These are phyloP conservation scores for Physocephala rufipes DNA, from an alignment of 2,888 invertebrate genomes.

Conservation along the genomic window DNA sequence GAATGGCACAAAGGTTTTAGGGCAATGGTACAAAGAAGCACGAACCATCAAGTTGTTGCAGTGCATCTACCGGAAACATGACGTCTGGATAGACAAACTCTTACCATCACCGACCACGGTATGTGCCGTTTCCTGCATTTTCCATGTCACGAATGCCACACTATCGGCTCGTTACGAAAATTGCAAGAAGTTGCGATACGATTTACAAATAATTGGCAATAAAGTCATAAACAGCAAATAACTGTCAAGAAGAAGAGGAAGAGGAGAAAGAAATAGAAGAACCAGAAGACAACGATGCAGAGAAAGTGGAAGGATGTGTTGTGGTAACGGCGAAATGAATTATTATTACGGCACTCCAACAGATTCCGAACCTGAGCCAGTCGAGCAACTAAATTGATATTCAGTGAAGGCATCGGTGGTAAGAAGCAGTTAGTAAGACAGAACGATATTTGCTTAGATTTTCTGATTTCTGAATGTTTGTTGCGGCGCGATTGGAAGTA, in stretches of 20 bases:
- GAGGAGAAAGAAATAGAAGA: too few relatives aligned
- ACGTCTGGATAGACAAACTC: too few relatives aligned
- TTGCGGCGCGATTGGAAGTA: not conserved
- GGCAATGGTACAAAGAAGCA: too few relatives aligned
- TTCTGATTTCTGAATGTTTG: conserved; percentile 1
- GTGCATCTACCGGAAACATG: too few relatives aligned
- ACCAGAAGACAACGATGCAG: too few relatives aligned
- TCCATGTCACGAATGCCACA: conserved; percentile 18
- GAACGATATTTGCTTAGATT: not conserved
- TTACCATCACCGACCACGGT: not conserved
- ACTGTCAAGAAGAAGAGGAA: conserved; percentile 40
- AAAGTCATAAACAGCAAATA: conserved; percentile 47
- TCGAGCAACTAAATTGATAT: conserved; percentile 1
- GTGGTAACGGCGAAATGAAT: conserved; percentile 25
- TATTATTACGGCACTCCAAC: conserved; percentile 34
- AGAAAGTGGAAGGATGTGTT: too few relatives aligned
- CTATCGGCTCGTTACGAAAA: conserved; percentile 13
- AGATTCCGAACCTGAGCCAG: conserved; percentile 32
- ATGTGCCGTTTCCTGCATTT: not conserved
- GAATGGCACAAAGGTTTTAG: too few relatives aligned
- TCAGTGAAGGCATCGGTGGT: not conserved
- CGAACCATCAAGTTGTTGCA: too few relatives aligned
- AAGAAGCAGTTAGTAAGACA: not conserved
- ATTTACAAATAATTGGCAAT: conserved; percentile 46
- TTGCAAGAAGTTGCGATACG: conserved; percentile 36